Evolutionary conservation across 2,113 vertebrate genomes (phyloP), one percentile per base, ranked within the genome.

Genomic region (Nansenia antarctica): DNA sequence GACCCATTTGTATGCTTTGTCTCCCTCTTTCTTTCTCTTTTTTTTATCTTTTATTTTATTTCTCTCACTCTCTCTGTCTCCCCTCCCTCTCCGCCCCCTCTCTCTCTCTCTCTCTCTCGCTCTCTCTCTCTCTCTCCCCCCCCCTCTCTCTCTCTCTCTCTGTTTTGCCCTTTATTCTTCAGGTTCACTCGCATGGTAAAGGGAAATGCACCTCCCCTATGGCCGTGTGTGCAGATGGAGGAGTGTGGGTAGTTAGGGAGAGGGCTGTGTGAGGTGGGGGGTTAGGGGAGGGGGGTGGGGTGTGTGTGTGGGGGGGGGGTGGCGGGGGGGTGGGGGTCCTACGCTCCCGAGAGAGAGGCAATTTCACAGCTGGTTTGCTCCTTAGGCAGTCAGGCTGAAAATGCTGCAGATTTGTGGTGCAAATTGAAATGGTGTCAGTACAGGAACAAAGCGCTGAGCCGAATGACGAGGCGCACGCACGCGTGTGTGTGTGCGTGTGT

Each of bases 341-440:
- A 92, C 90, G 93, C 94, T 95, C 95, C 96, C 94, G 91, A 90
- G 89, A 91, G 93, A 96, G 95, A 99, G 96, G 97, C 96, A 99
- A 99, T 99, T 99, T 98, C 97, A 99, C 96, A 96, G 96, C 95
- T 98, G 96, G 97, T 98, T 99, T 98, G 96, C 94, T 98, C 93
- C 95, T 95, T 93, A 98, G 94, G 94, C 95, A 95, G 93, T 98
- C 96, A 95, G 96, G 95, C 97, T 95, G 96, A 98, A 98, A 98
- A 98, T 96, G 95, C 95, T 94, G 95, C 91, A 86, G 96, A 98
- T 98, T 99, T 96, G 95, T 95, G 92, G 94, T 95, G 94, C 90
- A 95, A 95, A 96, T 95, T 96, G 96, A 98, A 97, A 99, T 96
- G 96, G 96, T 98, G 96, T 98, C 96, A 98, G 94, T 96, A 93